These are phyloP conservation scores for Timandra comae DNA, from an alignment of 2,888 invertebrate species.

Conservation along the genomic window DNA sequence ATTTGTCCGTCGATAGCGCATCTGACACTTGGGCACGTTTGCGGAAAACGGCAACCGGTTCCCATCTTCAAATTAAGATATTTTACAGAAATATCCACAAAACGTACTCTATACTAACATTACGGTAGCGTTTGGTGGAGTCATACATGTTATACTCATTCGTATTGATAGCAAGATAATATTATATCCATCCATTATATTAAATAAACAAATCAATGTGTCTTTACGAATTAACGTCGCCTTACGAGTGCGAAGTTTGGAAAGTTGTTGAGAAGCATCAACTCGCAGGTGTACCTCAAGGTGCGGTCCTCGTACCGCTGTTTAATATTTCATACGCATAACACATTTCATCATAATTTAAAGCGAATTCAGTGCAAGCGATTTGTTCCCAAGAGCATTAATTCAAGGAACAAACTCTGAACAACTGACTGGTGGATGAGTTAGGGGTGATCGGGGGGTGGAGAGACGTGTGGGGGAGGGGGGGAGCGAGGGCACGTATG, in stretches of 20 bases:
- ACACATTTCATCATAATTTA: slow-evolving; percentile 26
- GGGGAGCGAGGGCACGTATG: slow-evolving; percentile 33
- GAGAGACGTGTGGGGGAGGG: slow-evolving; percentile 6
- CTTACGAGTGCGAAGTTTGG: slow-evolving; percentile 11
- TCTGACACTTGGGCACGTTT: slow-evolving; percentile 32
- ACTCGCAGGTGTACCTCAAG: slow-evolving; percentile 24
- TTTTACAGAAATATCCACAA: slow-evolving; percentile 24
- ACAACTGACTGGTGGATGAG: slow-evolving; percentile 25
- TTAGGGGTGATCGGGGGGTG: slow-evolving; percentile 14
- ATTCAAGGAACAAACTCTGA: slow-evolving; percentile 23
- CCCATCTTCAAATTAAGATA: slow-evolving; percentile 30
- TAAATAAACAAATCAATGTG: no score
- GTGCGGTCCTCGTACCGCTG: slow-evolving; percentile 24
- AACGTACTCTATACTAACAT: slow-evolving; percentile 24
- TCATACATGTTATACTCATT: no score
- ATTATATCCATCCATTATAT: no score
- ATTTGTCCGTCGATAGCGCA: slow-evolving; percentile 29
- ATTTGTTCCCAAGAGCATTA: slow-evolving; percentile 27
- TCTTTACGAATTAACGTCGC: neutral
- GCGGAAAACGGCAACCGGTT: slow-evolving; percentile 28
- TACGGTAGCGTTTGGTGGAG: slow-evolving; percentile 30
- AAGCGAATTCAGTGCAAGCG: slow-evolving; percentile 26
- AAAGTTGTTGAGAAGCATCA: slow-evolving; percentile 10
- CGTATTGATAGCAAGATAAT: no score
- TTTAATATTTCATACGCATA: slow-evolving; percentile 29